phyloP scores from a whole-genome alignment of 1,140 invertebrate species.

The Drosophila obscura region DNA sequence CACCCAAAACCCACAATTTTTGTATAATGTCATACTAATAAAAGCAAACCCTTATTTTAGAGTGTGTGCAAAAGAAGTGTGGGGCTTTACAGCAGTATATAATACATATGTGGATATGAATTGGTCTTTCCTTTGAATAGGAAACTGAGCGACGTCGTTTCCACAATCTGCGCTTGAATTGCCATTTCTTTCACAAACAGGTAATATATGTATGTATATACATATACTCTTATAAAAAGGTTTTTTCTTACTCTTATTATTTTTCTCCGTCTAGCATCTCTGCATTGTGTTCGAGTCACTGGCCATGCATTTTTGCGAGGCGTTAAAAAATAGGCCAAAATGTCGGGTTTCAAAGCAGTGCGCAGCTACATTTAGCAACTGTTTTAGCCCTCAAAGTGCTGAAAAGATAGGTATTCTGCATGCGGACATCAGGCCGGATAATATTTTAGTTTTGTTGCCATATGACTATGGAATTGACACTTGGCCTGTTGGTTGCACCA shows the following conservation, averaged over 20 bases:
- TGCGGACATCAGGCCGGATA: constrained; percentile 99
- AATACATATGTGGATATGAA: too few relatives aligned
- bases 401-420: constrained; percentile 98
- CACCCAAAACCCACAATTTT: constrained; percentile 61
- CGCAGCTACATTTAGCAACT: constrained; percentile 98
- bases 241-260: not conserved
- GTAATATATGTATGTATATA: constrained; percentile 45
- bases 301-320: constrained; percentile 95
- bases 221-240: not conserved
- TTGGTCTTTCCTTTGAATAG: too few relatives aligned
- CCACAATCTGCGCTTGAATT: constrained; percentile 96
- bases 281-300: constrained; percentile 99
- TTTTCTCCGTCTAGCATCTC: constrained; percentile 89
- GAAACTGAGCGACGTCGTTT: constrained; percentile 97
- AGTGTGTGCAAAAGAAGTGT: not conserved
- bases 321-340: constrained; percentile 99
- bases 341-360: constrained; percentile 98
- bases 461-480: constrained; percentile 99
- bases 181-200: constrained; percentile 96
- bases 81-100: too few relatives aligned
- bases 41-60: constrained; percentile 50
- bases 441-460: constrained; percentile 98
- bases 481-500: constrained; percentile 99
- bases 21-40: constrained; percentile 58
- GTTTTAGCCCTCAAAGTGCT: constrained; percentile 96